These are phyloP conservation scores for Macaca nemestrina DNA, from an alignment of 2,113 vertebrate genomes.

Conservation along the genomic window DNA sequence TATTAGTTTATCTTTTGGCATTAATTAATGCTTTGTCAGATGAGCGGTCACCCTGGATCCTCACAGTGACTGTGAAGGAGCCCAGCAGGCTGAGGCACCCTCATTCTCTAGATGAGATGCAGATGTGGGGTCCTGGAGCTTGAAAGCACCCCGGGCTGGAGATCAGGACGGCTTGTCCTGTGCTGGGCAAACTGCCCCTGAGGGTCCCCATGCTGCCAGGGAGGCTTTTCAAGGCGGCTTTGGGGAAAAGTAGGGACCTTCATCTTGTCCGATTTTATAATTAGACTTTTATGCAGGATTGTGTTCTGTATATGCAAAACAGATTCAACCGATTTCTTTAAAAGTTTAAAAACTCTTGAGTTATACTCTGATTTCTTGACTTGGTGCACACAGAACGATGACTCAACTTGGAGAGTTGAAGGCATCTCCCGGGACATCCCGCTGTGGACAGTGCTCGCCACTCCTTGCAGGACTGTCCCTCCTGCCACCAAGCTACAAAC, in stretches of 20 bases:
- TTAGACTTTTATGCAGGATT: neutral
- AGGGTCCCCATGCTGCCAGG: neutral
- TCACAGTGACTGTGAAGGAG: accelerated
- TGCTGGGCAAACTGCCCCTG: accelerated
- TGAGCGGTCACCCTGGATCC: neutral
- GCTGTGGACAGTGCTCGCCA: too few relatives aligned
- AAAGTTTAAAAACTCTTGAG: neutral
- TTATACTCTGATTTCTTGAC: neutral
- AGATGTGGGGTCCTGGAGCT: accelerated
- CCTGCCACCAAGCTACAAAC: accelerated
- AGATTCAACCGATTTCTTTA: neutral
- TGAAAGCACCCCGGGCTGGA: accelerated
- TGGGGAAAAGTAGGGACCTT: neutral
- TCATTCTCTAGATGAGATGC: accelerated
- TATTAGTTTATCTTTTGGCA: neutral
- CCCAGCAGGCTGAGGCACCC: accelerated
- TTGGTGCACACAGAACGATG: neutral
- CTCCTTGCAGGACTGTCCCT: neutral
- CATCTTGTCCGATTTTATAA: neutral
- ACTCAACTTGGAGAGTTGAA: too few relatives aligned
- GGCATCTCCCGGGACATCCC: too few relatives aligned
- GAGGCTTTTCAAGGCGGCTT: neutral
- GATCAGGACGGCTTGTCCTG: neutral
- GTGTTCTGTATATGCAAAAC: neutral
- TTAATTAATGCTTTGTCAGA: neutral